Evolutionary conservation across 2,888 invertebrate species (phyloP).

Genomic region (Rugalucina vietnamica): DNA sequence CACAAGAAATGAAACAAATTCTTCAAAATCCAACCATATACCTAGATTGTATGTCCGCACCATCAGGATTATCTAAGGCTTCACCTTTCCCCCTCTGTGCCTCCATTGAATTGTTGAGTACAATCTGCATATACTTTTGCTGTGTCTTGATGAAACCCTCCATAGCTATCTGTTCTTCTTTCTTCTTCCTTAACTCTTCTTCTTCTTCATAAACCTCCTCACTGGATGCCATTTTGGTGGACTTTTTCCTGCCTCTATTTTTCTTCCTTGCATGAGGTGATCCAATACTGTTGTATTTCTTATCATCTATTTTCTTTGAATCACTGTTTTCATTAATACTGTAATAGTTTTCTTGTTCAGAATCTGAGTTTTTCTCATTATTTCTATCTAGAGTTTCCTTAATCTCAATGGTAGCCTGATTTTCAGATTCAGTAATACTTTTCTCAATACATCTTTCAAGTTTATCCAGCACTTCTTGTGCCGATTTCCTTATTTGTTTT

Average conservation of each 20-base stretch:
- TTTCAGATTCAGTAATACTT: too few relatives aligned
- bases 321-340: too few relatives aligned
- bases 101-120: conserved; percentile 31
- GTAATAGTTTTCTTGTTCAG: too few relatives aligned
- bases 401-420: too few relatives aligned
- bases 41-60: neutral
- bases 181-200: neutral
- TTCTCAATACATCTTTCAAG: too few relatives aligned
- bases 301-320: too few relatives aligned
- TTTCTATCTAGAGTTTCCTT: too few relatives aligned
- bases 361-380: too few relatives aligned
- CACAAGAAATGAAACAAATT: too few relatives aligned
- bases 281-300: neutral
- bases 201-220: conserved; percentile 7
- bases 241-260: neutral
- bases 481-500: neutral
- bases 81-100: neutral
- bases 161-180: conserved; percentile 32
- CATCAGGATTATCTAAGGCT: neutral
- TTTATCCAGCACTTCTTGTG: too few relatives aligned
- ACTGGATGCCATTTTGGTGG: neutral
- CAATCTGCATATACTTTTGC: conserved; percentile 47
- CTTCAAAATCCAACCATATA: neutral
- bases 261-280: neutral
- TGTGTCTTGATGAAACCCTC: conserved; percentile 55